Evolutionary conservation across 2,797 vertebrate species (phyloP).

Genomic region (Melanotaenia nigrans): DNA sequence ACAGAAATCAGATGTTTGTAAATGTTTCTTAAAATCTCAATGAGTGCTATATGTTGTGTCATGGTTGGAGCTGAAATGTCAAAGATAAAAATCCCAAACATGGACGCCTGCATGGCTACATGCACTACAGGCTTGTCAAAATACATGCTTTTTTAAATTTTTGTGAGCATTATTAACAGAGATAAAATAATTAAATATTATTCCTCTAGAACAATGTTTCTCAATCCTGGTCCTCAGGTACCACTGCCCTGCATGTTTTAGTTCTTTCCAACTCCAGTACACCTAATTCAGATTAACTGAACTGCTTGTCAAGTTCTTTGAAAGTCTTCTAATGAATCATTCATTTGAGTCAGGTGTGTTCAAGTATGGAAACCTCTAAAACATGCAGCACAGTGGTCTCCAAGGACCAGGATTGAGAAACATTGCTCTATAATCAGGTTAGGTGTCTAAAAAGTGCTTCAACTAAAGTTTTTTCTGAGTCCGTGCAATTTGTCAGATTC

Average conservation of each 20-base stretch:
- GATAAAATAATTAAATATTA: conserved; percentile 11
- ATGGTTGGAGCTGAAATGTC: background rate
- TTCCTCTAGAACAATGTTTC: background rate
- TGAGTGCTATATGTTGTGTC: background rate
- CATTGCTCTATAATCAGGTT: too few relatives aligned
- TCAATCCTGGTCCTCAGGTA: too few relatives aligned
- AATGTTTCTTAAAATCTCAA: background rate
- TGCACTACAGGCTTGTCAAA: background rate
- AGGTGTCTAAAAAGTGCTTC: too few relatives aligned
- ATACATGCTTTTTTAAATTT: conserved; percentile 12
- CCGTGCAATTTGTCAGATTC: background rate
- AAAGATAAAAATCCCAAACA: background rate
- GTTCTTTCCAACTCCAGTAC: too few relatives aligned
- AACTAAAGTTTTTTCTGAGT: background rate
- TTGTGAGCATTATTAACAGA: background rate
- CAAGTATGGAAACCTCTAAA: too few relatives aligned
- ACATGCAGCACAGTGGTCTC: too few relatives aligned
- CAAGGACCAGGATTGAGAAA: too few relatives aligned
- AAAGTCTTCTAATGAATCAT: too few relatives aligned
- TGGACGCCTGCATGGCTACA: background rate
- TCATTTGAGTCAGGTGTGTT: too few relatives aligned
- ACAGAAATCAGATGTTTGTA: conserved; percentile 1
- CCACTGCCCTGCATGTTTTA: too few relatives aligned
- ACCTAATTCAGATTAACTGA: too few relatives aligned
- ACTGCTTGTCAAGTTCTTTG: too few relatives aligned